Evolutionary conservation across 2,797 vertebrate genomes (phyloP).

Genomic region (Mormyrops attenuatus): DNA sequence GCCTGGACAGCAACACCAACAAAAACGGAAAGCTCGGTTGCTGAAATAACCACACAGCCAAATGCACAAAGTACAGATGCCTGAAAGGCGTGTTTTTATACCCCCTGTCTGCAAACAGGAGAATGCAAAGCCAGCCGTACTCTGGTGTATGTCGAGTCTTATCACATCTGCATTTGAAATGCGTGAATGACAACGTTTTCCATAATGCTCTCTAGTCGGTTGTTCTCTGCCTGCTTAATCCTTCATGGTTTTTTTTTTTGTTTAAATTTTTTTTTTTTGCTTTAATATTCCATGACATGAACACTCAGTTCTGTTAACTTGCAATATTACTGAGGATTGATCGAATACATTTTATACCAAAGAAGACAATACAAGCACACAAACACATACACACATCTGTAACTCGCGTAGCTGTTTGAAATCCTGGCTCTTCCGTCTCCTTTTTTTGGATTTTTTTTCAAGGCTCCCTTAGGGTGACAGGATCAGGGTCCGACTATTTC

Average conservation of each 20-base stretch:
- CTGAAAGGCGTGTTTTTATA: constrained; percentile 24
- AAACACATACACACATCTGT: constrained; percentile 37
- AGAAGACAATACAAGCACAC: constrained; percentile 27
- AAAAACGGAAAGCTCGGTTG: constrained; percentile 15
- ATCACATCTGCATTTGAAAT: constrained; percentile 26
- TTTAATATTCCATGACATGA: constrained; percentile 31
- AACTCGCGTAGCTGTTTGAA: constrained; percentile 51
- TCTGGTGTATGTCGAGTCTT: constrained; percentile 26
- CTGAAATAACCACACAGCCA: constrained; percentile 19
- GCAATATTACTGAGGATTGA: constrained; percentile 34
- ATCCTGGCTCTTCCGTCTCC: constrained; percentile 38
- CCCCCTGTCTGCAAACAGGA: constrained; percentile 21
- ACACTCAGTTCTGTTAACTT: constrained; percentile 39
- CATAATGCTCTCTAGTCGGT: not conserved
- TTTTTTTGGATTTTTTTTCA: not conserved
- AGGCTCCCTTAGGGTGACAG: not conserved
- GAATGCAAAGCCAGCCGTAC: constrained; percentile 26
- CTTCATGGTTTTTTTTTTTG: constrained; percentile 21
- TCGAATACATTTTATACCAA: constrained; percentile 24
- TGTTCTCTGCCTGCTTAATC: constrained; percentile 15
- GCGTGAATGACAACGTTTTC: not conserved
- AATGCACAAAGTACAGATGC: constrained; percentile 22
- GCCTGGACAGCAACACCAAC: constrained; percentile 34
- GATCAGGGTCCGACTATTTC: constrained; percentile 47
- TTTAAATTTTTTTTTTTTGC: constrained; percentile 6